phyloP scores from a whole-genome alignment of 2,888 invertebrate species.

The Apodemia mormo region DNA sequence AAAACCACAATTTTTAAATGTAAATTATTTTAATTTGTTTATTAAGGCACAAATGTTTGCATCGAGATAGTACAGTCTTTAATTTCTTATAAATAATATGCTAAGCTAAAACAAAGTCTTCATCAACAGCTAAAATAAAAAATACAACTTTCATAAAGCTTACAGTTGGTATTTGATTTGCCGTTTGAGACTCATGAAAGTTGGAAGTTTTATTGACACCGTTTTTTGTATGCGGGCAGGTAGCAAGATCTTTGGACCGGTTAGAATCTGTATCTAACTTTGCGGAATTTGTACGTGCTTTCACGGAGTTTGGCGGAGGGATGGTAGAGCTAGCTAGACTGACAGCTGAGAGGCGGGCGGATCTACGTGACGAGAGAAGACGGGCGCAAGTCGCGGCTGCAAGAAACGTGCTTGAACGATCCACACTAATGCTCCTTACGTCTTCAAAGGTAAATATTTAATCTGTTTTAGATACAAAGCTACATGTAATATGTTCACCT shows the following conservation, averaged over 20 bases:
- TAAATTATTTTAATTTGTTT: no score
- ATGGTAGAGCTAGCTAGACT: slow-evolving; percentile 99
- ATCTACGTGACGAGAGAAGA: slow-evolving; percentile 95
- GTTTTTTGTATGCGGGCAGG: slow-evolving; percentile 65
- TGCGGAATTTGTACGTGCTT: slow-evolving; percentile 98
- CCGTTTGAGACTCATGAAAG: background rate
- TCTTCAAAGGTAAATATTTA: slow-evolving; percentile 90
- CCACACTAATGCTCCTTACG: slow-evolving; percentile 97
- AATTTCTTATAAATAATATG: no score
- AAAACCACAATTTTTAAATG: no score
- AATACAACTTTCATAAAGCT: background rate
- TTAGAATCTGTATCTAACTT: slow-evolving; percentile 94
- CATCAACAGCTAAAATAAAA: background rate
- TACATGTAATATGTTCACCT: background rate
- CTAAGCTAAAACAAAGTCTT: background rate
- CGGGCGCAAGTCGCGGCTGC: slow-evolving; percentile 98
- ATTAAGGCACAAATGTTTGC: no score
- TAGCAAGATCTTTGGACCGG: slow-evolving; percentile 90
- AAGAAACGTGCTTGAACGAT: slow-evolving; percentile 95
- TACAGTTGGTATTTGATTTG: background rate
- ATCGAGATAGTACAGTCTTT: no score
- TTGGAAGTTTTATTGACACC: slow-evolving; percentile 1
- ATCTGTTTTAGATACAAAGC: background rate
- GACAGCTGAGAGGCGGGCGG: slow-evolving; percentile 91
- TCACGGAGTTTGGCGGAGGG: slow-evolving; percentile 98